Evolutionary conservation across 2,888 invertebrate species (phyloP).

Genomic region (Ophraella communa): DNA sequence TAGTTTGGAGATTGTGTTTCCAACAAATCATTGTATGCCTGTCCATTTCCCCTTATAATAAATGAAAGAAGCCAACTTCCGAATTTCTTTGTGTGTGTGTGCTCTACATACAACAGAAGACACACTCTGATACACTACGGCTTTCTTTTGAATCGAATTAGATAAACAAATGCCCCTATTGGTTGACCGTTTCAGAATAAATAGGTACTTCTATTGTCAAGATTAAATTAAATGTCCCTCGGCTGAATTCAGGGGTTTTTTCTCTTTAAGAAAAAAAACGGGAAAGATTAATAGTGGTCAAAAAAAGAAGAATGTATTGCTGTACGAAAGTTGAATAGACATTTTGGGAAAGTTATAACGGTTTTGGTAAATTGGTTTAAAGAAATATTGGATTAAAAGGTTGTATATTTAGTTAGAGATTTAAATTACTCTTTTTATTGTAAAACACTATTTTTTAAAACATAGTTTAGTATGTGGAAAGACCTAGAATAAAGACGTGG

Average conservation of each 20-base stretch:
- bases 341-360: conserved; percentile 10
- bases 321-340: conserved; percentile 17
- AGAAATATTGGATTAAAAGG: conserved; percentile 6
- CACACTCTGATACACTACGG: not conserved
- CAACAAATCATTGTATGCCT: conserved; percentile 2
- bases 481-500: no score
- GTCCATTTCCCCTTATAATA: not conserved
- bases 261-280: conserved; percentile 10
- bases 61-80: not conserved
- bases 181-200: conserved; percentile 15
- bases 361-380: conserved; percentile 7
- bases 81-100: not conserved
- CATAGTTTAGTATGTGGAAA: no score
- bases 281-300: conserved; percentile 25
- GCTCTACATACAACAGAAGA: not conserved
- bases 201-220: conserved; percentile 27
- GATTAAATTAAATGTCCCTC: conserved; percentile 29
- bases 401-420: not conserved
- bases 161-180: conserved; percentile 36
- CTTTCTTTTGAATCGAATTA: conserved; percentile 35
- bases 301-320: conserved; percentile 17
- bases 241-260: conserved; percentile 1
- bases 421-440: not conserved
- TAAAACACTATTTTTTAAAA: not conserved
- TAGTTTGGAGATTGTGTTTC: no score